phyloP scores from a whole-genome alignment of 2,113 vertebrate species.

The Tor tambroides region DNA sequence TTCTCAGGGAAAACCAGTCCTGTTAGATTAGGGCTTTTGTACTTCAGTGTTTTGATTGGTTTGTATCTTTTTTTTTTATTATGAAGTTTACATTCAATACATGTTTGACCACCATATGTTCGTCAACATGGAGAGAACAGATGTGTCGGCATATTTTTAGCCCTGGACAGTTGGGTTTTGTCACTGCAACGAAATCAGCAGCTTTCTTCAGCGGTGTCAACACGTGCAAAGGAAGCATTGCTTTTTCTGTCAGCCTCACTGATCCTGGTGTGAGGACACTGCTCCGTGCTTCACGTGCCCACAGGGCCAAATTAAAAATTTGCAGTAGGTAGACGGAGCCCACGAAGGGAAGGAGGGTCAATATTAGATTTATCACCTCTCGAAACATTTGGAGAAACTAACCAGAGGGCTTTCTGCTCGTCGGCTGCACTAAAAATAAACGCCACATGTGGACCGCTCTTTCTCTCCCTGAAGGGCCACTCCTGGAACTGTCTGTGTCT shows the following conservation, averaged over 20 bases:
- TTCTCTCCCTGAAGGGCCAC: slow-evolving; percentile 50
- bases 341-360: slow-evolving; percentile 55
- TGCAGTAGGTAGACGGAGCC: slow-evolving; percentile 43
- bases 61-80: neutral
- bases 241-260: slow-evolving; percentile 32
- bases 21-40: too few relatives aligned
- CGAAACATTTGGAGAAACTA: slow-evolving; percentile 59
- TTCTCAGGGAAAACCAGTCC: too few relatives aligned
- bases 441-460: slow-evolving; percentile 52
- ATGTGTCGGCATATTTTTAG: slow-evolving; percentile 4
- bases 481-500: slow-evolving; percentile 50
- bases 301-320: slow-evolving; percentile 61
- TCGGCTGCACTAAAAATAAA: slow-evolving; percentile 63
- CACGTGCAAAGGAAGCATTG: slow-evolving; percentile 16
- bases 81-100: neutral
- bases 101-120: slow-evolving; percentile 1
- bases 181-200: slow-evolving; percentile 12
- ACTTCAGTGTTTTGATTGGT: neutral
- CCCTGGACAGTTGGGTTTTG: slow-evolving; percentile 1
- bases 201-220: slow-evolving; percentile 17
- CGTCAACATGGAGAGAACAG: neutral
- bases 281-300: slow-evolving; percentile 39
- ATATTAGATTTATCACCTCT: slow-evolving; percentile 62
- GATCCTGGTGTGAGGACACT: slow-evolving; percentile 38
- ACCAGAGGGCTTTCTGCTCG: slow-evolving; percentile 56